Evolutionary conservation across 1,140 invertebrate species (phyloP), one percentile per base, ranked within the genome.

Genomic region (Leptopilina clavipes): DNA sequence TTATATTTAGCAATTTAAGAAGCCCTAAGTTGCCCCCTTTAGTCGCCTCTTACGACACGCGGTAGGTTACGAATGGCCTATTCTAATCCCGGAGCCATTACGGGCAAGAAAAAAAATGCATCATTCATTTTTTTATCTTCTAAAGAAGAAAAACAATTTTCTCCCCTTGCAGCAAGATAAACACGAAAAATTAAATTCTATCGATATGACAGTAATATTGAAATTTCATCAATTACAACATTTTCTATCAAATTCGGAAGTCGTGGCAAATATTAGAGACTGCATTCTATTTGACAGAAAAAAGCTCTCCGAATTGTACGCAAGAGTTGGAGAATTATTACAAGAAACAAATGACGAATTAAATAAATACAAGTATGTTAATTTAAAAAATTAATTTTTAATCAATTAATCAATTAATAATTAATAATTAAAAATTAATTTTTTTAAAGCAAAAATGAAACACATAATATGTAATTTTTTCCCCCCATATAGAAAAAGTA

Each of bases 181-280:
- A 76, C 94, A 95, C 82, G 84, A 89, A 37, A 92, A 93, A 81
- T 86, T 96, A 71, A 96, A 96, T 82, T 91, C 94, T 75, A 91
- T 95, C 0, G 90, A 93, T 73, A 89, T 93, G 3, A 92, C 93
- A 12, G 91, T 94, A 0, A 88, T 94, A 10, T 78, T 95, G 54
- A 93, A 92, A 74, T 88, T 95, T 72, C 91, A 93, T 85, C 94
- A 95, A 84, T 85, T 95, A 37, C 93, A 94, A 83, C 90, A 93
- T 82, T 91, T 94, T 56, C 31, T 18, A 25, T 84, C 83, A 45
- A 83, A 91, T 2, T 90, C 91, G 9, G 81, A 89, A 6, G 85
- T 90, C 40, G 88, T 89, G 18, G 88, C 89, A 8, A 91, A 93
- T 71, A 87, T 95, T n/a, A 85, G 86, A 3, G 88, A 94, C 18